Evolutionary conservation across 2,113 vertebrate genomes (phyloP).

Genomic region (Sapayoa aenigma): DNA sequence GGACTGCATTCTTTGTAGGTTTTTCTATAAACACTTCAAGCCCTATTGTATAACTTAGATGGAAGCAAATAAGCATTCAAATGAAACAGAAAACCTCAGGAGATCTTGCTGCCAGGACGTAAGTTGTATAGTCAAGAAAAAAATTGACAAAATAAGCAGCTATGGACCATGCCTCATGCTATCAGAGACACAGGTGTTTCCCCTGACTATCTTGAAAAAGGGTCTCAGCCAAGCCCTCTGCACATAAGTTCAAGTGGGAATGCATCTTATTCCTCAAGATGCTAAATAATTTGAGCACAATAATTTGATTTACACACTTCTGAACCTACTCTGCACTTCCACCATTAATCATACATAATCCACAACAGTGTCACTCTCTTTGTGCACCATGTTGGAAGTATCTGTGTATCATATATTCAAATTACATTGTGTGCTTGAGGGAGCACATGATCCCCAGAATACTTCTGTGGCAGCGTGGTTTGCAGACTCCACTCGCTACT

Average conservation of each 20-base stretch:
- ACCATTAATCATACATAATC: neutral
- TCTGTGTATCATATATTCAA: conserved; percentile 36
- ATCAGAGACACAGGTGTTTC: conserved; percentile 16
- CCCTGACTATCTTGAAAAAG: conserved; percentile 32
- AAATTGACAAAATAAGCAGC: conserved; percentile 22
- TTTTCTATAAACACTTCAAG: conserved; percentile 21
- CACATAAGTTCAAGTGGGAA: neutral
- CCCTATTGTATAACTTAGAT: neutral
- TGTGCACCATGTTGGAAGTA: neutral
- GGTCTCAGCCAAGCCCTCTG: neutral
- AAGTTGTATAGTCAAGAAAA: conserved; percentile 18
- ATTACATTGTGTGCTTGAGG: conserved; percentile 34
- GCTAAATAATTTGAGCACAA: neutral
- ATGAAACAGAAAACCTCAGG: conserved; percentile 22
- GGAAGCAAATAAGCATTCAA: conserved; percentile 37
- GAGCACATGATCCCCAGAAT: neutral
- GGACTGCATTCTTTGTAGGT: conserved; percentile 12
- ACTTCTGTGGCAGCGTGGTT: neutral
- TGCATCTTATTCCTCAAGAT: neutral
- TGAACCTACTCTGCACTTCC: neutral
- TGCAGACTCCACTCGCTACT: neutral
- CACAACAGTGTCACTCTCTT: conserved; percentile 26
- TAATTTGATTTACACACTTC: conserved; percentile 13
- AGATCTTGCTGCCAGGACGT: conserved; percentile 7
- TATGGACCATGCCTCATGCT: neutral